Evolutionary conservation across 2,888 invertebrate genomes (phyloP).

Genomic region (Spodoptera picta): DNA sequence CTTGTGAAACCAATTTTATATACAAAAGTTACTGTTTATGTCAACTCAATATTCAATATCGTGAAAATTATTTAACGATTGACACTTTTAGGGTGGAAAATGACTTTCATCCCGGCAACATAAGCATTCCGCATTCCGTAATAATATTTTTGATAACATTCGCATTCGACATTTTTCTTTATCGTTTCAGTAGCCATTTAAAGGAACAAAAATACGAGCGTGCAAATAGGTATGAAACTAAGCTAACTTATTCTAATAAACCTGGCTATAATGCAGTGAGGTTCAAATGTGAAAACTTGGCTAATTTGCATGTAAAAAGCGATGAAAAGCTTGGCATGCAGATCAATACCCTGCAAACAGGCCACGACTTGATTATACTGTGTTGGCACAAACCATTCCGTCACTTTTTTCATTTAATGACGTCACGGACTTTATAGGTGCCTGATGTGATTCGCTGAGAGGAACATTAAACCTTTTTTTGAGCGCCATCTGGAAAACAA

Average conservation of each 20-base stretch:
- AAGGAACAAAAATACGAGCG: not conserved
- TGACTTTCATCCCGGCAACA: no score
- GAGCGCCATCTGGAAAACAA: no score
- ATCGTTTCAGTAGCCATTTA: no score
- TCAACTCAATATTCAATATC: no score
- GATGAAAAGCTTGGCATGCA: constrained; percentile 62
- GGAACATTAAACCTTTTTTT: no score
- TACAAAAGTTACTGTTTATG: no score
- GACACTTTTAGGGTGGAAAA: no score
- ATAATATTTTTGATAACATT: not conserved
- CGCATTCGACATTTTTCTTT: not conserved
- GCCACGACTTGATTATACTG: constrained; percentile 54
- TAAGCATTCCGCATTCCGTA: no score
- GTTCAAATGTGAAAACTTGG: constrained; percentile 53
- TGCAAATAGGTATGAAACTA: constrained; percentile 2
- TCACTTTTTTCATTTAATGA: constrained; percentile 23
- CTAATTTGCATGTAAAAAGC: constrained; percentile 77
- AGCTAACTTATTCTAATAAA: no score
- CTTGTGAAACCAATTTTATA: not conserved
- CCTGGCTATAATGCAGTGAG: constrained; percentile 13
- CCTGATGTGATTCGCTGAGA: no score
- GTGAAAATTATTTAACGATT: no score
- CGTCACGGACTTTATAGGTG: not conserved
- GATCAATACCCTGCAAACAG: constrained; percentile 66
- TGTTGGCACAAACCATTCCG: constrained; percentile 32